These are phyloP conservation scores for Crocodylus rhombifer DNA, from an alignment of 2,797 vertebrate species.

Conservation along the genomic window DNA sequence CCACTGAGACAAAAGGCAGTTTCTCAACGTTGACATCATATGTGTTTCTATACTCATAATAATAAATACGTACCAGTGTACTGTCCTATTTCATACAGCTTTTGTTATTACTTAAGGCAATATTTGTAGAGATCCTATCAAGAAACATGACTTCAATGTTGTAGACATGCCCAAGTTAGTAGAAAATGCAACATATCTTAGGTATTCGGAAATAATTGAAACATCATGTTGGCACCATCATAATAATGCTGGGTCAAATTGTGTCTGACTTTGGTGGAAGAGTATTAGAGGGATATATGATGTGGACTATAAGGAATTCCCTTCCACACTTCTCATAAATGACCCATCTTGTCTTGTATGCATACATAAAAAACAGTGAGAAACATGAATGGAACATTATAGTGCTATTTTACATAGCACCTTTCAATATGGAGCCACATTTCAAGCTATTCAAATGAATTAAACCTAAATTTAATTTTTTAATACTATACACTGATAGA, in stretches of 20 bases:
- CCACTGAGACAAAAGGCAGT: neutral
- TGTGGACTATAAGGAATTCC: too few species aligned
- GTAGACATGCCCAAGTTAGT: neutral
- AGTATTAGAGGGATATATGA: neutral
- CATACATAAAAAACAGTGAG: neutral
- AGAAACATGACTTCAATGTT: fast-evolving
- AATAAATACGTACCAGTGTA: too few species aligned
- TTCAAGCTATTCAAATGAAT: neutral
- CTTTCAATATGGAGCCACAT: neutral
- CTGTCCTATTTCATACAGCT: neutral
- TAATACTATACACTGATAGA: neutral
- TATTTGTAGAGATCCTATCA: neutral
- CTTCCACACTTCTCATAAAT: neutral
- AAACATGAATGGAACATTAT: neutral
- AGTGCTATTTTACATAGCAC: neutral
- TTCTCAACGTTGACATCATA: too few species aligned
- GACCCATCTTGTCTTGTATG: neutral
- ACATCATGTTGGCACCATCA: neutral
- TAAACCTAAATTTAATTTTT: neutral
- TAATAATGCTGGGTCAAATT: neutral
- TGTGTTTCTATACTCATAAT: too few species aligned
- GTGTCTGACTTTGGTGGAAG: neutral
- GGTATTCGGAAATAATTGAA: fast-evolving
- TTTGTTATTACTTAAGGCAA: neutral
- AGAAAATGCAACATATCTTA: neutral